phyloP scores from a whole-genome alignment of 2,888 invertebrate genomes.

The Rhyacophila evoluta region DNA sequence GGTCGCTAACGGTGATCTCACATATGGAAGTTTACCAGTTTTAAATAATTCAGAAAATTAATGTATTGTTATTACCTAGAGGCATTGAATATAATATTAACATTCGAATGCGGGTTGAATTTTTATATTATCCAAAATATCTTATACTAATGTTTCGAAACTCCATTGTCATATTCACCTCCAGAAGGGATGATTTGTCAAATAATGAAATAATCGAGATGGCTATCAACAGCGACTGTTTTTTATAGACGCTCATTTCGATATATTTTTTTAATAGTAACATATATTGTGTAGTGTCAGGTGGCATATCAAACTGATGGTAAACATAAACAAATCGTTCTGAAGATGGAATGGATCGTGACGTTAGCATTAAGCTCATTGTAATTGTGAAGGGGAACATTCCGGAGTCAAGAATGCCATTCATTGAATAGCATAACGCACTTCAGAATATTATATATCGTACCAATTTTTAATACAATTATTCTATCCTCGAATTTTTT shows the following conservation, averaged over 20 bases:
- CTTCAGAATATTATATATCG: constrained; percentile 20
- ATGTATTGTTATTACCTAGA: too few species aligned
- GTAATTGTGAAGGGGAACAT: not conserved
- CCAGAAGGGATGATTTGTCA: not conserved
- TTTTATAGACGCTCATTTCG: not conserved
- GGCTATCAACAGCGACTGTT: not conserved
- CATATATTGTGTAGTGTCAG: not conserved
- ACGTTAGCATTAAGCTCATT: constrained; percentile 8
- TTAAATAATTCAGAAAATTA: too few species aligned
- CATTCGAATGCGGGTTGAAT: too few species aligned
- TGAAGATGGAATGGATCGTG: not conserved
- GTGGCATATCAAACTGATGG: not conserved
- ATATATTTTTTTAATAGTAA: too few species aligned
- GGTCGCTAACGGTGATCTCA: too few species aligned
- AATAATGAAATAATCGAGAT: not conserved
- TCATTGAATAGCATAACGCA: not conserved
- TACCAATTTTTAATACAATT: not conserved
- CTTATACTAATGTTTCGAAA: too few species aligned
- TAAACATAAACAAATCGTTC: not conserved
- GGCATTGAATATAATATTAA: too few species aligned
- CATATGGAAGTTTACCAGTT: too few species aligned
- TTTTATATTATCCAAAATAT: too few species aligned
- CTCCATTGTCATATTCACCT: not conserved
- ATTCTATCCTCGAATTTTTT: not conserved
- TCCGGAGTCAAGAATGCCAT: not conserved